Percentiles rank a stretch among this genome's conserved stretches.
Evolutionary conservation across 2,113 vertebrate genomes (phyloP).

Genomic region (Dolichotis patagonum): DNA sequence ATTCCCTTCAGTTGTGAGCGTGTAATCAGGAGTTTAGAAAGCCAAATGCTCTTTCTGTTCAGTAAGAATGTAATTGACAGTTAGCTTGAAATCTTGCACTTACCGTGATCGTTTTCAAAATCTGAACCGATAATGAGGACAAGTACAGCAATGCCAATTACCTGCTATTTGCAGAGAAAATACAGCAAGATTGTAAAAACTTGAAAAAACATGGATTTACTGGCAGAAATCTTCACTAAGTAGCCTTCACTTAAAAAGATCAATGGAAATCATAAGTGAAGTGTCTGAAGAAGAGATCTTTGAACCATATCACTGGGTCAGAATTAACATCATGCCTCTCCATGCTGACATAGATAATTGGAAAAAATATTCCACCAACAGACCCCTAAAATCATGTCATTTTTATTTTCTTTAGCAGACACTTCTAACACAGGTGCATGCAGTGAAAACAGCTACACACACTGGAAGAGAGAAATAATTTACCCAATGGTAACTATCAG

Average conservation of each 20-base stretch:
- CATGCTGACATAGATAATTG: slow-evolving; percentile 78
- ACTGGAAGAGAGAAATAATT: slow-evolving; percentile 68
- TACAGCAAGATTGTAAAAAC: slow-evolving; percentile 57
- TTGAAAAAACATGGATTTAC: slow-evolving; percentile 62
- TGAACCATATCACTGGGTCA: slow-evolving; percentile 80
- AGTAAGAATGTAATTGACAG: slow-evolving; percentile 75
- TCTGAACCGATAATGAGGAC: slow-evolving; percentile 63
- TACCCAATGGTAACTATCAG: slow-evolving; percentile 63
- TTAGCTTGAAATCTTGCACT: slow-evolving; percentile 60
- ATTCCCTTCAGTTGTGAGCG: slow-evolving; percentile 40
- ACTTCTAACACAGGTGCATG: slow-evolving; percentile 79
- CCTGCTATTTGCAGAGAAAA: slow-evolving; percentile 46
- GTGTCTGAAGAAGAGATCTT: slow-evolving; percentile 72
- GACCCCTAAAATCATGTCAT: slow-evolving; percentile 74
- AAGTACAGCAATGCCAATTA: slow-evolving; percentile 54
- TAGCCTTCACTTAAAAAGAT: slow-evolving; percentile 70
- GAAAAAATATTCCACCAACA: slow-evolving; percentile 77
- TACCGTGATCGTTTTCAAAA: slow-evolving; percentile 57
- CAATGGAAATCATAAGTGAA: slow-evolving; percentile 63
- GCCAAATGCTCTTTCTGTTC: slow-evolving; percentile 69
- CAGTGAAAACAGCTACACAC: slow-evolving; percentile 67
- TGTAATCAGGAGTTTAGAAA: slow-evolving; percentile 64
- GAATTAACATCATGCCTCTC: slow-evolving; percentile 84
- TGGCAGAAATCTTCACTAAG: slow-evolving; percentile 64
- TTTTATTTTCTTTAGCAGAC: slow-evolving; percentile 77